Base-by-base conservation (phyloP, 2,113 vertebrate species). In the Amphilophus citrinellus region DNA sequence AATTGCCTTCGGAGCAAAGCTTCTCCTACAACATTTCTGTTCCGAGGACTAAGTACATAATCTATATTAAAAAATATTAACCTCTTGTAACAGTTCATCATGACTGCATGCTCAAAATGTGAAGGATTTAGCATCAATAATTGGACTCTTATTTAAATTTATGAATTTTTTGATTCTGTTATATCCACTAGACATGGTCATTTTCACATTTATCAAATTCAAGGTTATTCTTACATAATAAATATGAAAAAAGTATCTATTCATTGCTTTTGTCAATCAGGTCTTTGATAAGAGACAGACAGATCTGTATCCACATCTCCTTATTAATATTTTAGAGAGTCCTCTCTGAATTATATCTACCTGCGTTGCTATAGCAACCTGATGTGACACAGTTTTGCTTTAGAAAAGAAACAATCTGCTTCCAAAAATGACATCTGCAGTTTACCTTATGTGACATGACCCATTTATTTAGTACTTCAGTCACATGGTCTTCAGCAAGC, bases 351-450 rank as follows among this genome's bases (percentile, higher is more conserved):
- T 62, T 86, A 84, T 53, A 81, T 83, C 59, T 61, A 80, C 79
- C 56, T 77, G 83, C 60, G 87, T 88, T 88, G 84, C 85, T 80
- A 88, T 73, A 66, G 85, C 75, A 85, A 92, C 82, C 42, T 65
- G 77, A 88, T 13, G 42, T 82, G 82, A 32, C 62, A 83, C 65
- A 61, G 81, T 80, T 86, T 89, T 66, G 13, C 56, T 47, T 22
- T 24, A 56, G 24, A 85, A 84, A 84, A 77, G 13, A 77, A 27
- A 61, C 37, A 82, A 66, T 77, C 11, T 39, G 18, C 76, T 50
- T 84, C 57, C 24, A 83, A 83, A 83, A 86, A 66, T 85, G 82
- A 61, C 77, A 84, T 37, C 62, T 0, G 30, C 61, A 71, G 58
- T 77, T 91, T 79, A 82, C 61, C 50, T 81, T 61, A 58, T 75